phyloP scores from a whole-genome alignment of 2,797 vertebrate species.

The Okamejei kenojei region DNA sequence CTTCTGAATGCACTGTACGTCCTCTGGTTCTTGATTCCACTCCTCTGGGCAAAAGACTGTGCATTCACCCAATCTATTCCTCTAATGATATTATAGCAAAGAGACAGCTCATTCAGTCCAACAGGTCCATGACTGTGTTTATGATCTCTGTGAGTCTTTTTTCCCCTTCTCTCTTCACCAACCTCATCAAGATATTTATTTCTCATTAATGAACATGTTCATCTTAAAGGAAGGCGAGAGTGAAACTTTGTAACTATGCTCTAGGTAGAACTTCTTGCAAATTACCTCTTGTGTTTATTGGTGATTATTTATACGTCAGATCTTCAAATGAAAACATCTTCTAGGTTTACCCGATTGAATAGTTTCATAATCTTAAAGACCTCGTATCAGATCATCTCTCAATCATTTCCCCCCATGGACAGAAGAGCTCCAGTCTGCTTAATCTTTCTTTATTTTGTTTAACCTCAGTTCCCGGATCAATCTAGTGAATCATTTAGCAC shows the following conservation, averaged over 20 bases:
- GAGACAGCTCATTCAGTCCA: not conserved
- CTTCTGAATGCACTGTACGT: too few relatives aligned
- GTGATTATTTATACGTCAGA: too few relatives aligned
- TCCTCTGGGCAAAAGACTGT: too few relatives aligned
- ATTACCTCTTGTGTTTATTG: not conserved
- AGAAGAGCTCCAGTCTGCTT: not conserved
- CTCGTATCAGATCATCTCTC: not conserved
- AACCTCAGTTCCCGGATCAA: not conserved
- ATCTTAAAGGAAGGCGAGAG: not conserved
- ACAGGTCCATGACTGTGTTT: not conserved
- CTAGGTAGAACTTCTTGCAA: not conserved
- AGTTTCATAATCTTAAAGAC: not conserved
- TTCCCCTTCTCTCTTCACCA: not conserved
- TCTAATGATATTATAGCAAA: not conserved
- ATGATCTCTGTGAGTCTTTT: not conserved
- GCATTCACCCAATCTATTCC: too few relatives aligned
- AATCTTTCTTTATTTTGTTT: not conserved
- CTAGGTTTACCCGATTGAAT: not conserved
- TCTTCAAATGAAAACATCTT: not conserved
- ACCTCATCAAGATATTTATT: not conserved
- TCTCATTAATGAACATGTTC: not conserved
- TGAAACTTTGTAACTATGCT: not conserved
- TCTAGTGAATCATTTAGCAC: not conserved
- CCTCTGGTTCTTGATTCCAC: too few relatives aligned
- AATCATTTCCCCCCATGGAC: not conserved